Conservation (phyloP, 2,888 invertebrate species). For the Synanthedon formicaeformis region DNA sequence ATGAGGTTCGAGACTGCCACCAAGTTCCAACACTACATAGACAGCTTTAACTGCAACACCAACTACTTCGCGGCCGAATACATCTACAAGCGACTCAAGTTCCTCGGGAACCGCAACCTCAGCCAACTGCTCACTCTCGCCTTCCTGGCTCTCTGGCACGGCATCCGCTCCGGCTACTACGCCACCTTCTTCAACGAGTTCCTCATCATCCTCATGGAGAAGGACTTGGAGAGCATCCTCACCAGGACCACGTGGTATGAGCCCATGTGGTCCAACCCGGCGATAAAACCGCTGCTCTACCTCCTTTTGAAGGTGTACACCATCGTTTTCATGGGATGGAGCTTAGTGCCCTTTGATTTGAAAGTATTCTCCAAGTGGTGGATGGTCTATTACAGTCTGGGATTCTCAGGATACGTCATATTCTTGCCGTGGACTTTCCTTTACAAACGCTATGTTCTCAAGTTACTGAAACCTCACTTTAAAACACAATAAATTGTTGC, state of each 20-base stretch:
- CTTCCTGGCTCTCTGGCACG: conserved; percentile 97
- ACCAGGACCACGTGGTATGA: conserved; percentile 59
- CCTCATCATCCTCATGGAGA: conserved; percentile 85
- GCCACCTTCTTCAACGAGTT: conserved; percentile 93
- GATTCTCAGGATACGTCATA: conserved; percentile 77
- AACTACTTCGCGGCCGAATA: conserved; percentile 96
- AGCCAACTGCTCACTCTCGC: conserved; percentile 86
- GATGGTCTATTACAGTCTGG: conserved; percentile 71
- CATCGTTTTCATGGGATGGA: conserved; percentile 86
- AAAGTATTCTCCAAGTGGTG: conserved; percentile 78
- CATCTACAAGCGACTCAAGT: conserved; percentile 92
- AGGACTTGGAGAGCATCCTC: conserved; percentile 74
- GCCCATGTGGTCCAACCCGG: conserved; percentile 42
- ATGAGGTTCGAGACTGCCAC: conserved; percentile 83
- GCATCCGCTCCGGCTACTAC: conserved; percentile 94
- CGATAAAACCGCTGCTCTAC: conserved; percentile 59
- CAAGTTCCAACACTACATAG: conserved; percentile 88
- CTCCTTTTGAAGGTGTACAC: conserved; percentile 78
- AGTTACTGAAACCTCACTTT: conserved; percentile 8
- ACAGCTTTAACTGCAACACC: conserved; percentile 95
- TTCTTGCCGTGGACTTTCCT: conserved; percentile 75
- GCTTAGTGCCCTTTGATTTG: conserved; percentile 79
- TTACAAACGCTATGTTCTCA: conserved; percentile 54
- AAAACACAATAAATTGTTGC: not conserved
- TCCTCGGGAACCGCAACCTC: conserved; percentile 82